Evolutionary conservation across 2,888 invertebrate genomes (phyloP).

Genomic region (Tinea semifulvella): DNA sequence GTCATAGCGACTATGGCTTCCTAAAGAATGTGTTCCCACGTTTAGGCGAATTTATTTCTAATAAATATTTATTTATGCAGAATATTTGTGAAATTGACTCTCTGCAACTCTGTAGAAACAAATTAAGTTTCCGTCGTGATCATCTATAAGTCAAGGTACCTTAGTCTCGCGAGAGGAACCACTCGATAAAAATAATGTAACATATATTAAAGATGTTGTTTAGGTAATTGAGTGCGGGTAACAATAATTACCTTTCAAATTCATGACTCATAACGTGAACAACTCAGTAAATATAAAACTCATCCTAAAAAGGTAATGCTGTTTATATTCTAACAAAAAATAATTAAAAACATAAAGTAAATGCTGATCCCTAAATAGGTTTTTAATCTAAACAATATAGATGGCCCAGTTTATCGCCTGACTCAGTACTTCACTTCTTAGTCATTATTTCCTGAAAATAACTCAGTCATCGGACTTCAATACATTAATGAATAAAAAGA

Average conservation of each 20-base stretch:
- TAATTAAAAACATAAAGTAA: neutral
- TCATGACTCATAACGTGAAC: conserved; percentile 8
- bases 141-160: too few species aligned
- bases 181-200: too few species aligned
- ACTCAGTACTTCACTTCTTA: neutral
- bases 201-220: too few species aligned
- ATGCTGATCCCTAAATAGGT: neutral
- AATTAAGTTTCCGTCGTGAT: too few species aligned
- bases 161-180: too few species aligned
- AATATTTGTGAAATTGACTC: conserved; percentile 1
- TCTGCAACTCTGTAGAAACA: too few species aligned
- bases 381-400: conserved; percentile 4
- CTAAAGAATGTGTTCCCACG: neutral
- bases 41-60: neutral
- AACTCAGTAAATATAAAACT: neutral
- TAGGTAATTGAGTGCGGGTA: too few species aligned
- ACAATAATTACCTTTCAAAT: too few species aligned
- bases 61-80: neutral
- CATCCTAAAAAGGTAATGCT: neutral
- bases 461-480: neutral
- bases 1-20: too few species aligned
- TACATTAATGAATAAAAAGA: too few species aligned
- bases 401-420: neutral
- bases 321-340: neutral
- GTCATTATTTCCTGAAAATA: conserved; percentile 6